Conservation (phyloP, 2,888 invertebrate species). For the Melanostoma mellinum region DNA sequence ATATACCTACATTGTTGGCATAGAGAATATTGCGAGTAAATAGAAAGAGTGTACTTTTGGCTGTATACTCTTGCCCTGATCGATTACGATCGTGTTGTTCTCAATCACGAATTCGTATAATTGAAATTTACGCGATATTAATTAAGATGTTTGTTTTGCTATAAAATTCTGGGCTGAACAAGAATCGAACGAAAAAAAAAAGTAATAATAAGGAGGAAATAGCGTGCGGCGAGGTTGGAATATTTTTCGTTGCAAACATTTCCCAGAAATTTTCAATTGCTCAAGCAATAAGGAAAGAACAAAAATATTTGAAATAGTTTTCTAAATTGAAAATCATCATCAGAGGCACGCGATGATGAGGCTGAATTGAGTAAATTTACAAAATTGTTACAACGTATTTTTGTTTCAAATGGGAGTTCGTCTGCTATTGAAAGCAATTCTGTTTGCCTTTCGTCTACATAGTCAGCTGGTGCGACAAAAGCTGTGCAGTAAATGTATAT, state of each 20-base stretch:
- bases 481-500: too few species aligned
- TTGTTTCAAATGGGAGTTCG: too few species aligned
- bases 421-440: too few species aligned
- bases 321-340: slow-evolving; percentile 46
- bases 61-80: slow-evolving; percentile 28
- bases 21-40: too few species aligned
- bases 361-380: background rate
- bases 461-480: too few species aligned
- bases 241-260: slow-evolving; percentile 38
- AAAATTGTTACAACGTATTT: too few species aligned
- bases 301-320: slow-evolving; percentile 49
- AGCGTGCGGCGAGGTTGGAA: slow-evolving; percentile 37
- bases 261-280: slow-evolving; percentile 39
- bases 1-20: background rate
- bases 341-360: background rate
- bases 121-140: slow-evolving; percentile 73
- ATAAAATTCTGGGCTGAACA: too few species aligned
- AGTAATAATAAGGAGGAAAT: slow-evolving; percentile 12
- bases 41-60: too few species aligned
- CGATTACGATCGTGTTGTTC: slow-evolving; percentile 68
- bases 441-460: too few species aligned
- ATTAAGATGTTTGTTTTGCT: slow-evolving; percentile 51
- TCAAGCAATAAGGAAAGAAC: slow-evolving; percentile 42
- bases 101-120: slow-evolving; percentile 69
- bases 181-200: too few species aligned